These are phyloP conservation scores for Mormoops blainvillei DNA, from an alignment of 2,113 vertebrate genomes.

Conservation along the genomic window DNA sequence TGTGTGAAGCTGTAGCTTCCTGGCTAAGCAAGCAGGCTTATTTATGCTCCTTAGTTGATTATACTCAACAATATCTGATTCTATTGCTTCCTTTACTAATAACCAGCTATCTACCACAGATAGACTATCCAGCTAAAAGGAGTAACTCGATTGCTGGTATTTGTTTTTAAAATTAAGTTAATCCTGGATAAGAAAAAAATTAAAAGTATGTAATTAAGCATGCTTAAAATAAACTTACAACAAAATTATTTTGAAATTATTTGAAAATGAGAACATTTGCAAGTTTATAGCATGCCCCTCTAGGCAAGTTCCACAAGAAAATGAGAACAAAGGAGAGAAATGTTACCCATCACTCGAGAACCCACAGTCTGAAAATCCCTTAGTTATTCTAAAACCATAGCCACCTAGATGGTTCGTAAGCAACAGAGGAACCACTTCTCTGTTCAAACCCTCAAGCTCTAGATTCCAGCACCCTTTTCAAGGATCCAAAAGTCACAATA, in stretches of 20 bases:
- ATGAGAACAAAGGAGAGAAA: background rate
- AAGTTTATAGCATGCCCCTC: background rate
- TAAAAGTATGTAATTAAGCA: background rate
- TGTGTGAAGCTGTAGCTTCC: too few relatives aligned
- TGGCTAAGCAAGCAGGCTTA: too few relatives aligned
- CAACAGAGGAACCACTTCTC: background rate
- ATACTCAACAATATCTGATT: too few relatives aligned
- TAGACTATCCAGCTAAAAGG: background rate
- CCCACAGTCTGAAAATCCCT: background rate
- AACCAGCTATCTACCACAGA: background rate
- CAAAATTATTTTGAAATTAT: background rate
- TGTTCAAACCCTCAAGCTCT: conserved; percentile 17
- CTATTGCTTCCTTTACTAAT: too few relatives aligned
- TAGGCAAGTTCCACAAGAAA: conserved; percentile 18
- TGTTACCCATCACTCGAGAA: background rate
- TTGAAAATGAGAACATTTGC: background rate
- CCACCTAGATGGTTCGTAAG: background rate
- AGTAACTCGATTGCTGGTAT: background rate
- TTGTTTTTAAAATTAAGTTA: background rate
- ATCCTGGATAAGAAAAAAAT: background rate
- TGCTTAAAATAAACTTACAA: background rate
- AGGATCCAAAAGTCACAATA: background rate
- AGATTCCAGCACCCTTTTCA: conserved; percentile 1
- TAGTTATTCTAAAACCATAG: background rate
- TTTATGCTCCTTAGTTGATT: too few relatives aligned